A percentile compares a stretch with the other conserved stretches of the same genome.
These are phyloP conservation scores for Aphelinus certus DNA, from an alignment of 1,140 invertebrate genomes.

Conservation along the genomic window DNA sequence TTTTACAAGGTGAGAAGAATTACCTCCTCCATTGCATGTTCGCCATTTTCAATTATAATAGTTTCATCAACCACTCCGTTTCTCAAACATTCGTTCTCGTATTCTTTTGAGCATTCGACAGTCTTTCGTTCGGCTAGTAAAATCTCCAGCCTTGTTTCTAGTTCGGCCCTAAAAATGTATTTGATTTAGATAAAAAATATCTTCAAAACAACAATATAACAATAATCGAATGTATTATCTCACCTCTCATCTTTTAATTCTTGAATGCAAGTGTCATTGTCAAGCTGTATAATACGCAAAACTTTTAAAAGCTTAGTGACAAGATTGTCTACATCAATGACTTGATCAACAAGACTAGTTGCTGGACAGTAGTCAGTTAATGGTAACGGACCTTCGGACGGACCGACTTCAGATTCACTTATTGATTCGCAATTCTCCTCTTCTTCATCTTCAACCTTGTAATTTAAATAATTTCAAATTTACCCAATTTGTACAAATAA, in stretches of 20 bases:
- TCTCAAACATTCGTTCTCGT: conserved; percentile 50
- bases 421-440: conserved; percentile 61
- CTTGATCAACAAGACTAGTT: conserved; percentile 74
- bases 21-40: conserved; percentile 55
- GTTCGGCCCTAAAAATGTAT: conserved; percentile 45
- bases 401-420: conserved; percentile 58
- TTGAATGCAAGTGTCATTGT: conserved; percentile 73
- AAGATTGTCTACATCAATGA: conserved; percentile 79
- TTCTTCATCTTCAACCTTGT: conserved; percentile 60
- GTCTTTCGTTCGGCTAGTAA: conserved; percentile 51
- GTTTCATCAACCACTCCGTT: conserved; percentile 50
- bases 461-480: conserved; percentile 19
- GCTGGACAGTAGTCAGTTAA: conserved; percentile 59
- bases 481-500: conserved; percentile 1
- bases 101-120: conserved; percentile 44
- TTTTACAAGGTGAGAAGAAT: conserved; percentile 31
- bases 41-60: conserved; percentile 53
- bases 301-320: conserved; percentile 80
- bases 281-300: conserved; percentile 75
- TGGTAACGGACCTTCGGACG: conserved; percentile 53
- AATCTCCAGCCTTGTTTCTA: conserved; percentile 57
- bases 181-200: neutral
- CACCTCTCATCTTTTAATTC: conserved; percentile 70
- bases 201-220: neutral
- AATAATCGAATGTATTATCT: conserved; percentile 23